phyloP scores from a whole-genome alignment of 2,888 invertebrate species.

The Rugalucina vietnamica region DNA sequence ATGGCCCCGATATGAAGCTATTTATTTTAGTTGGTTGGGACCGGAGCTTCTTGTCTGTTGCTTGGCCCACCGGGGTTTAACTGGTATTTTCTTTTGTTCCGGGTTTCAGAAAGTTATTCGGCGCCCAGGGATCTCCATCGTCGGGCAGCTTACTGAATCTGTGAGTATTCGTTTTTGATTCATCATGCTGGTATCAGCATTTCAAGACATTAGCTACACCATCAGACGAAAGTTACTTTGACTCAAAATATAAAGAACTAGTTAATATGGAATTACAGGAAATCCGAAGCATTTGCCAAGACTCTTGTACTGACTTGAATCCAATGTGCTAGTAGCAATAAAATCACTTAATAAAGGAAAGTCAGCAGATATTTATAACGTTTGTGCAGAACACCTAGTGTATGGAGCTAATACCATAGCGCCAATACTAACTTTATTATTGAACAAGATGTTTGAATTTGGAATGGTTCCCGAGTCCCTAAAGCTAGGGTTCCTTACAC shows the following conservation, averaged over 20 bases:
- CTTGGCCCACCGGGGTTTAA: no score
- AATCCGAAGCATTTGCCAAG: neutral
- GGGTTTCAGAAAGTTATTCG: no score
- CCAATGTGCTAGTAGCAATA: neutral
- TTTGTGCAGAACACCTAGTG: neutral
- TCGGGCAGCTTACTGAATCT: no score
- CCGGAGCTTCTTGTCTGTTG: no score
- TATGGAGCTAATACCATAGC: neutral
- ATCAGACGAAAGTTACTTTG: neutral
- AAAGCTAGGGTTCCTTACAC: neutral
- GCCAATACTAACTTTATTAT: neutral
- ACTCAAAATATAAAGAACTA: neutral
- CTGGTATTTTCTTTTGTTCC: no score
- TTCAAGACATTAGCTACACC: neutral
- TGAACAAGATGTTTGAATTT: neutral
- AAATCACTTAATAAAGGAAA: conserved; percentile 5
- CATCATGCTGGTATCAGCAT: conserved; percentile 7
- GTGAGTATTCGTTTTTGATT: no score
- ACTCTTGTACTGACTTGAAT: neutral
- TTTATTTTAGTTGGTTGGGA: no score
- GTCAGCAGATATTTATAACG: neutral
- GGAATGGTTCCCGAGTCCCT: neutral
- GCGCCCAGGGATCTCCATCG: no score
- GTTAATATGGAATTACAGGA: neutral
- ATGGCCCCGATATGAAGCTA: no score